Base-by-base conservation (phyloP, 2,888 invertebrate genomes). In the Acanthosepion esculentum region DNA sequence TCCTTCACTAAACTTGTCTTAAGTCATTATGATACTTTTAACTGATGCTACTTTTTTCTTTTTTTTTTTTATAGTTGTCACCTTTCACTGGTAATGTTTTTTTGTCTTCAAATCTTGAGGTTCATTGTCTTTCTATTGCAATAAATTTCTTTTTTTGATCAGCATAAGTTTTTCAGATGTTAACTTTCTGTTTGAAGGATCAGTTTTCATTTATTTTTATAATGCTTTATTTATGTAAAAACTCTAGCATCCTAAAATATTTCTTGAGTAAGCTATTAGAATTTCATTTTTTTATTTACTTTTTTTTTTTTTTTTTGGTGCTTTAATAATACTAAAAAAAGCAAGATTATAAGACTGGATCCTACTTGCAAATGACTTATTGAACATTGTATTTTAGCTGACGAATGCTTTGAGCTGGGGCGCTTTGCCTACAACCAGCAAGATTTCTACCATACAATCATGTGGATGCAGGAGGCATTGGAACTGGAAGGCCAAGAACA, bases 321-420 rank as follows among this genome's bases (percentile, higher is more conserved):
- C 41, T 41, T 41, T 41, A 41, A 41, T 41, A 41, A 41, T 20
- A 26, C 59, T 59, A 23, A 59, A 59, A 23, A 55, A 55, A 59
- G 41, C 41, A 41, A 41, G 41, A 41, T 41, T 8, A 50, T 12
- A 50, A 50, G 50, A 50, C 23, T 59, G 59, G 59, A 59, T 59
- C 59, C 59, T 59, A 7, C 59, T 59, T 59, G 59, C 59, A 59
- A 59, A 59, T 59, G 59, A 59, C 59, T 59, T 59, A 59, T 59
- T 78, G 78, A 78, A 78, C n/a, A 78, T 78, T 78, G 78, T 93
- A n/a, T 96, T 95, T 97, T 98, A 97, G 99, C 99, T 15, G 98
- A 98, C 95, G 99, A 99, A 97, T 99, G 99, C 97, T 99, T 99
- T 97, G 99, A 99, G 98, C 98, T 99, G 94, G 99, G 99, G 0